phyloP scores from a whole-genome alignment of 2,113 vertebrate genomes.

The Melanostigma gelatinosum region DNA sequence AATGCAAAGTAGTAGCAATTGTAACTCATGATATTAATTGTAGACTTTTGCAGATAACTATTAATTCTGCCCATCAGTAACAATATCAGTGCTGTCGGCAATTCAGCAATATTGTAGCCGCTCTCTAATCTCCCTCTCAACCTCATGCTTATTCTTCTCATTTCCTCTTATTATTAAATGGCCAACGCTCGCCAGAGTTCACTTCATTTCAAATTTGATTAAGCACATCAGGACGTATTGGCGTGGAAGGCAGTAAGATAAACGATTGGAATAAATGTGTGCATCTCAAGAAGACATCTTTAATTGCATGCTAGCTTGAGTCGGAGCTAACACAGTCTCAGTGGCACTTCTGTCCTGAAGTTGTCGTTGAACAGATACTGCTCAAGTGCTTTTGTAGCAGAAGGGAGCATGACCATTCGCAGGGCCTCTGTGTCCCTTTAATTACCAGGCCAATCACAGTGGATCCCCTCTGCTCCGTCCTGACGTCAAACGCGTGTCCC shows the following conservation, averaged over 20 bases:
- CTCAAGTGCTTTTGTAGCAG: background rate
- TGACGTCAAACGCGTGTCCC: too few relatives aligned
- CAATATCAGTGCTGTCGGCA: conserved; percentile 35
- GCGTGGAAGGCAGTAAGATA: conserved; percentile 9
- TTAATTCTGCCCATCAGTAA: conserved; percentile 12
- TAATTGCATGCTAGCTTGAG: conserved; percentile 10
- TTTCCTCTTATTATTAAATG: conserved; percentile 54
- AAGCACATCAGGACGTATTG: conserved; percentile 12
- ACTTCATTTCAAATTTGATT: conserved; percentile 36
- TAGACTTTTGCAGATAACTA: conserved; percentile 26
- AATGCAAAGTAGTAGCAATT: conserved; percentile 8
- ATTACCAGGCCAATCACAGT: too few relatives aligned
- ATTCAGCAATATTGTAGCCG: conserved; percentile 14
- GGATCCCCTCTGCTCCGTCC: too few relatives aligned
- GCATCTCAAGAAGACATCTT: conserved; percentile 13
- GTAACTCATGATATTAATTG: conserved; percentile 21
- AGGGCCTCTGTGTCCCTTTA: too few relatives aligned
- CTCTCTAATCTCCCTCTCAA: conserved; percentile 25
- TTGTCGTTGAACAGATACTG: background rate
- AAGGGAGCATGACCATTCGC: too few relatives aligned
- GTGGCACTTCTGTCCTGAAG: background rate
- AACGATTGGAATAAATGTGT: conserved; percentile 12
- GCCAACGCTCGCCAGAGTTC: conserved; percentile 8
- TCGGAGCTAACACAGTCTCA: background rate
- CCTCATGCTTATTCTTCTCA: conserved; percentile 34